These are phyloP conservation scores for Aleiodes testaceus DNA, from an alignment of 2,888 invertebrate species.

Conservation along the genomic window DNA sequence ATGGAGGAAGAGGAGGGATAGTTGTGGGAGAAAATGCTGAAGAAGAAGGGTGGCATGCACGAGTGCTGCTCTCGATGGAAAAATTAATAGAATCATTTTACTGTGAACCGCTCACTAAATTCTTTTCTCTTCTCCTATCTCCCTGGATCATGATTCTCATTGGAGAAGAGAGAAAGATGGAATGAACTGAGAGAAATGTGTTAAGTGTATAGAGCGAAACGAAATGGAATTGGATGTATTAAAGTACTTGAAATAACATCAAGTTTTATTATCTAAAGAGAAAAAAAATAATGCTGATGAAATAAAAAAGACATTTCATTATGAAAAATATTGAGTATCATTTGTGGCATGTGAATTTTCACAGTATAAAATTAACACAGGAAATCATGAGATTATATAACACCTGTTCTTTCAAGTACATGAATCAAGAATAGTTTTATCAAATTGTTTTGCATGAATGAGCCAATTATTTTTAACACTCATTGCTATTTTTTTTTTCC, in stretches of 20 bases:
- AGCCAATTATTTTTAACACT: slow-evolving; percentile 21
- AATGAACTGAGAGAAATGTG: background rate
- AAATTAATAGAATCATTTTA: slow-evolving; percentile 72
- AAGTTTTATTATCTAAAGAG: slow-evolving; percentile 14
- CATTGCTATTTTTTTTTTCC: background rate
- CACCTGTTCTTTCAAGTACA: slow-evolving; percentile 14
- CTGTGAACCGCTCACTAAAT: slow-evolving; percentile 58
- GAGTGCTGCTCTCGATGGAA: slow-evolving; percentile 70
- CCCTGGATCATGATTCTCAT: slow-evolving; percentile 11
- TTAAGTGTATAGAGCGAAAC: slow-evolving; percentile 22
- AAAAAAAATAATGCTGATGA: background rate
- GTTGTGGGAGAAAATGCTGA: slow-evolving; percentile 23
- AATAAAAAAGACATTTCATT: slow-evolving; percentile 3
- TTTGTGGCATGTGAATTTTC: background rate
- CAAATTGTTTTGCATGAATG: slow-evolving; percentile 24
- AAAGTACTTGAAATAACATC: slow-evolving; percentile 7
- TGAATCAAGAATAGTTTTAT: slow-evolving; percentile 14
- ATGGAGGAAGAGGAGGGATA: background rate
- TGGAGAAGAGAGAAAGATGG: background rate
- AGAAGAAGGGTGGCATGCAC: slow-evolving; percentile 68
- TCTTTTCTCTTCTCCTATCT: background rate
- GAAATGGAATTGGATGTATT: slow-evolving; percentile 23
- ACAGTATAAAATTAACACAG: background rate
- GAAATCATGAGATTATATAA: background rate
- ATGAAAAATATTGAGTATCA: background rate